These are phyloP conservation scores for Maniola hyperantus DNA, from an alignment of 2,888 invertebrate genomes.

Conservation along the genomic window DNA sequence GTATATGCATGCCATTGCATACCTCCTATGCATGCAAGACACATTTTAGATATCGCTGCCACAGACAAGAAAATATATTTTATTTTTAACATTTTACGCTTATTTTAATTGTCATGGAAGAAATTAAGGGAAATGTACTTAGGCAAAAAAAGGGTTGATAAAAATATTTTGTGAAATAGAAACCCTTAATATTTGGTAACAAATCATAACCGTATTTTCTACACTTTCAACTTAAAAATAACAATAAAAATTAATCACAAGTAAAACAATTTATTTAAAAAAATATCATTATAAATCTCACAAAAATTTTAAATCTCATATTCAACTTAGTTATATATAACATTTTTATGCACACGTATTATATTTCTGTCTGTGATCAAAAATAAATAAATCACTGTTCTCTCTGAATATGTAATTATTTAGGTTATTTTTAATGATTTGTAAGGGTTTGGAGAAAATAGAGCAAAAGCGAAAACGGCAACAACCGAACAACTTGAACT, in stretches of 20 bases:
- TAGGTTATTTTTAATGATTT: background rate
- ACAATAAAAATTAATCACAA: slow-evolving; percentile 38
- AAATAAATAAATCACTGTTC: background rate
- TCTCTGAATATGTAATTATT: too few species aligned
- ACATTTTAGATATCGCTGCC: background rate
- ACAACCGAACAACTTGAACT: too few species aligned
- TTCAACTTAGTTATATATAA: background rate
- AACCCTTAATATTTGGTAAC: slow-evolving; percentile 50
- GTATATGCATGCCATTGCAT: background rate
- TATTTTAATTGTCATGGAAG: slow-evolving; percentile 12
- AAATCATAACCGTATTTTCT: slow-evolving; percentile 41
- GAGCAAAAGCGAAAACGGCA: background rate
- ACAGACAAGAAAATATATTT: slow-evolving; percentile 9
- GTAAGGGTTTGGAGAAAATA: background rate
- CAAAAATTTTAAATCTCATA: slow-evolving; percentile 16
- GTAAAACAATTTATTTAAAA: slow-evolving; percentile 26
- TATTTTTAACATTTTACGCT: background rate
- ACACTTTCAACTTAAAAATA: slow-evolving; percentile 37
- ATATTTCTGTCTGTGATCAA: background rate
- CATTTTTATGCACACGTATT: background rate
- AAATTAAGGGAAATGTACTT: background rate
- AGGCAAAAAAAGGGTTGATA: background rate
- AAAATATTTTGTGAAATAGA: background rate
- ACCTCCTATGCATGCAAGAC: background rate
- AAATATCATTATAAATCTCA: slow-evolving; percentile 25